phyloP scores from a whole-genome alignment of 2,113 vertebrate genomes.

The Dicrurus megarhynchus region DNA sequence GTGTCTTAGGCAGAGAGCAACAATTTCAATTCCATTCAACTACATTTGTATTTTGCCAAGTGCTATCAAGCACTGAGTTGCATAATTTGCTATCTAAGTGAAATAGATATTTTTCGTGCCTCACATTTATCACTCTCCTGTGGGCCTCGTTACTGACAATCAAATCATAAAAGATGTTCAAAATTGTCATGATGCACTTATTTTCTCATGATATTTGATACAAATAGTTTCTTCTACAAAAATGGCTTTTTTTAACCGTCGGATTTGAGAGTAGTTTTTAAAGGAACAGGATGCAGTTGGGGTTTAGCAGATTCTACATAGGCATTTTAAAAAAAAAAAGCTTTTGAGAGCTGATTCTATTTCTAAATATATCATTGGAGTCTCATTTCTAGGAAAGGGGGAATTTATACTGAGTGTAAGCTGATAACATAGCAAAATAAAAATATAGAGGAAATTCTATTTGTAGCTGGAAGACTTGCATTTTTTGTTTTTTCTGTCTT shows the following conservation, averaged over 20 bases:
- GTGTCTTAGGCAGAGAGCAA: constrained; percentile 89
- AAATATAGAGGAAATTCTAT: constrained; percentile 12
- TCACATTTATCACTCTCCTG: constrained; percentile 84
- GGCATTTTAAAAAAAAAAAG: background rate
- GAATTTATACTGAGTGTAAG: background rate
- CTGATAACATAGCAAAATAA: constrained; percentile 20
- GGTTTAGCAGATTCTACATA: constrained; percentile 1
- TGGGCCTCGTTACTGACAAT: constrained; percentile 83
- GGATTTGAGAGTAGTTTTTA: constrained; percentile 58
- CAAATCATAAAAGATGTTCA: constrained; percentile 78
- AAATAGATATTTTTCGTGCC: constrained; percentile 82
- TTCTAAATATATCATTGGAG: constrained; percentile 50
- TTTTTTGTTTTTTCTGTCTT: background rate
- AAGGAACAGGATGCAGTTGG: constrained; percentile 58
- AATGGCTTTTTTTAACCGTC: constrained; percentile 59
- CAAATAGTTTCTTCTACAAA: constrained; percentile 76
- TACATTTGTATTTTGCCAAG: constrained; percentile 92
- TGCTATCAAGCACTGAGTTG: constrained; percentile 84
- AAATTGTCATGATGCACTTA: constrained; percentile 82
- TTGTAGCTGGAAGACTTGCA: background rate
- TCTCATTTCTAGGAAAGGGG: constrained; percentile 36
- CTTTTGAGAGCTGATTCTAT: constrained; percentile 29
- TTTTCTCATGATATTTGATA: constrained; percentile 79
- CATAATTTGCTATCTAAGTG: constrained; percentile 84
- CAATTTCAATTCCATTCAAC: constrained; percentile 94